Evolutionary conservation across 2,797 vertebrate species (phyloP), one percentile per base, ranked within the genome.

Genomic region (Xyrichtys novacula): DNA sequence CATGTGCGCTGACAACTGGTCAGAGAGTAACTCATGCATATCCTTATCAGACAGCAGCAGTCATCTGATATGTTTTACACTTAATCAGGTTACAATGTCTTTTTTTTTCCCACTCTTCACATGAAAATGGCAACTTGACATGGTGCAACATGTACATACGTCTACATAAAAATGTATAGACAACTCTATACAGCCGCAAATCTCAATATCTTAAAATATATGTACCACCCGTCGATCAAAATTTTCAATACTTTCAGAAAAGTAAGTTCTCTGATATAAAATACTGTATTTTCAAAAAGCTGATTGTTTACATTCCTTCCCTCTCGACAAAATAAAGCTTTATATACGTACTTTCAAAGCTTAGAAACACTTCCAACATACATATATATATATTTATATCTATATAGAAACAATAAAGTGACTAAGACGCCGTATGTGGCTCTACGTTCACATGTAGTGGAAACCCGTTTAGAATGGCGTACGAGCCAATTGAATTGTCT

Each of bases 141-240:
- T 81, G 89, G 86, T 91, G 85, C 89, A 89, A 87, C 85, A 77
- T 86, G 88, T 91, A 92, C 86, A 75, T 78, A 88, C 81, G 80
- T 72, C 78, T 71, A 88, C 86, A 72, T 91, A 91, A 92, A 96
- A 93, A 92, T 92, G 92, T 96, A 93, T 94, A 94, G 94, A 94
- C 93, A 93, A 94, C 92, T 94, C 94, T 95, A 93, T 95, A 96
- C 96, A 95, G 94, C 94, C 93, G 93, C 93, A 95, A 93, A 95
- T 96, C 93, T 93, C 89, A 87, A 95, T 95, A 95, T 95, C 94
- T 95, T 95, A 93, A 95, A 95, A 95, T 94, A 94, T 92, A 94
- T 91, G 90, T 89, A 92, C 91, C 92, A 83, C 90, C 88, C 83
- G 88, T 94, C 88, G 43, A 90, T 93, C 82, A 90, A 94, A 92